A percentile compares a stretch with the other conserved stretches of the same genome.
These are phyloP conservation scores for Hemitrygon akajei DNA, from an alignment of 2,797 vertebrate genomes.

Conservation along the genomic window DNA sequence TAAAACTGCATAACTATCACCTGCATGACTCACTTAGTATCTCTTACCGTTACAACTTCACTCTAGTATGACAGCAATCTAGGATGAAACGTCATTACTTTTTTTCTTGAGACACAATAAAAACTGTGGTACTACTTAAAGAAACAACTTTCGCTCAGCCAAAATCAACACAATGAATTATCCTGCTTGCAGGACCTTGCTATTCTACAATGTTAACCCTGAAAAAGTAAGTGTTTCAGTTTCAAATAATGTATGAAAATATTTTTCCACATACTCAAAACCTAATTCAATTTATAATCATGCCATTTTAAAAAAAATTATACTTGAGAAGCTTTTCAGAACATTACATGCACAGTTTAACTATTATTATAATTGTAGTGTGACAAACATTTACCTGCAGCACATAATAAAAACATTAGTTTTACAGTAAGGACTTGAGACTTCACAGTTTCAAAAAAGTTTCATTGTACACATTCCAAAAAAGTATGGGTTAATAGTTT, in stretches of 20 bases:
- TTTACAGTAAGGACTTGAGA: too few relatives aligned
- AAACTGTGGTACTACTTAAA: neutral
- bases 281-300: neutral
- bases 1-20: neutral
- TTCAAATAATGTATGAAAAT: neutral
- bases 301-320: neutral
- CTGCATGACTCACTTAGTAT: neutral
- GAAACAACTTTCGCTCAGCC: neutral
- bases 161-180: neutral
- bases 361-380: neutral
- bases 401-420: too few relatives aligned
- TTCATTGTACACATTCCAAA: too few relatives aligned
- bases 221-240: neutral
- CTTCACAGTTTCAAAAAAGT: too few relatives aligned
- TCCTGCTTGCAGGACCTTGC: neutral
- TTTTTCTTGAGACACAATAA: neutral
- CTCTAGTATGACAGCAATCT: too few relatives aligned
- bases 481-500: too few relatives aligned
- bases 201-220: neutral
- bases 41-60: neutral
- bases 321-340: neutral
- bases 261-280: neutral
- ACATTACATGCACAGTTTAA: neutral
- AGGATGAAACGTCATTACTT: neutral
- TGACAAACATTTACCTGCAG: neutral